Evolutionary conservation across 2,888 invertebrate genomes (phyloP).

Genomic region (Mechanitis mazaeus): DNA sequence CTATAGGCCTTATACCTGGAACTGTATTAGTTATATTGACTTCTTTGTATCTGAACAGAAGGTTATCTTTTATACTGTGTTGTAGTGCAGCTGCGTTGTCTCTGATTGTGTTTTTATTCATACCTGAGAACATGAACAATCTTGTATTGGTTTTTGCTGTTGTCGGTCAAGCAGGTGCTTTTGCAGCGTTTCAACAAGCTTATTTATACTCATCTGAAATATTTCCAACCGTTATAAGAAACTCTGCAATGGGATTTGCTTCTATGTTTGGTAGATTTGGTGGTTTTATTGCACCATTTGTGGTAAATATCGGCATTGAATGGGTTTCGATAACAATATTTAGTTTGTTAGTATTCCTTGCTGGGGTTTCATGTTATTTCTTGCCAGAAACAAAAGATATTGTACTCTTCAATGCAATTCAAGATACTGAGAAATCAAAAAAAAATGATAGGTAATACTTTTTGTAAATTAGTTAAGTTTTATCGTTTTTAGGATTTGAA

Average conservation of each 20-base stretch:
- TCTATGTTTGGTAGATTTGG: conserved; percentile 82
- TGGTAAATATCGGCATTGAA: conserved; percentile 73
- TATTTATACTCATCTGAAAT: conserved; percentile 87
- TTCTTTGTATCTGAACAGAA: conserved; percentile 51
- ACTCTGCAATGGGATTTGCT: conserved; percentile 85
- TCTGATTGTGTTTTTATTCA: conserved; percentile 54
- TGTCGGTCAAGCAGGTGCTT: conserved; percentile 84
- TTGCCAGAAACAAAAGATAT: conserved; percentile 62
- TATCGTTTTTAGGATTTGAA: too few relatives aligned
- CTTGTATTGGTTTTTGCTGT: conserved; percentile 82
- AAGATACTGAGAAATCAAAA: conserved; percentile 46
- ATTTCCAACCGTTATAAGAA: conserved; percentile 87
- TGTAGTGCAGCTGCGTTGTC: conserved; percentile 52
- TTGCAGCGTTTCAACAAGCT: conserved; percentile 79
- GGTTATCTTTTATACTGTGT: conserved; percentile 47
- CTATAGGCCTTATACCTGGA: conserved; percentile 48
- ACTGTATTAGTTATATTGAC: conserved; percentile 50
- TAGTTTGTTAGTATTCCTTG: conserved; percentile 49
- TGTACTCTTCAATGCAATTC: conserved; percentile 58
- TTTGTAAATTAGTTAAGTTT: not conserved
- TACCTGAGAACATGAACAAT: conserved; percentile 43
- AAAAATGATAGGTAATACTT: not conserved
- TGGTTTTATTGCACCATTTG: conserved; percentile 81
- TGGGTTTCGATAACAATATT: conserved; percentile 62
- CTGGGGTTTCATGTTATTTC: conserved; percentile 53